A percentile compares a stretch with the other conserved stretches of the same genome.
phyloP scores from a whole-genome alignment of 2,113 vertebrate species.

The Malurus alboscapulatus region DNA sequence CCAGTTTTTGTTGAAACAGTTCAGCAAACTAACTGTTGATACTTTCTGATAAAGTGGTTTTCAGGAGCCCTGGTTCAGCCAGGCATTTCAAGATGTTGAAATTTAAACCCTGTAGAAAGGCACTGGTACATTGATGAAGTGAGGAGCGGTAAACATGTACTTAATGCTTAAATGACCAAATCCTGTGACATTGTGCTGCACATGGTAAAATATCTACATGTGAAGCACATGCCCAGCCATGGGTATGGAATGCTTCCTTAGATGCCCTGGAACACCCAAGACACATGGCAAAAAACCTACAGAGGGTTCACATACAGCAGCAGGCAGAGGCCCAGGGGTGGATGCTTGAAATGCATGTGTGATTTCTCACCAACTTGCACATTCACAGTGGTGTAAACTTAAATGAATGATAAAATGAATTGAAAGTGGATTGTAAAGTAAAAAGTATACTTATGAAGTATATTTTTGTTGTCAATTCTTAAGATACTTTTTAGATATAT shows the following conservation, averaged over 20 bases:
- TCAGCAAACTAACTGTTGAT: neutral
- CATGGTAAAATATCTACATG: neutral
- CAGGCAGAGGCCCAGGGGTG: neutral
- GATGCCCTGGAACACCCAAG: neutral
- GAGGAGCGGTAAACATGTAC: neutral
- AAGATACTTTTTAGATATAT: neutral
- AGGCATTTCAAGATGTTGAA: neutral
- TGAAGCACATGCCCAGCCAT: neutral
- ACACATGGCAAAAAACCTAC: neutral
- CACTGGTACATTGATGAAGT: neutral
- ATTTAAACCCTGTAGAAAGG: neutral
- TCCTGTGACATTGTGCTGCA: neutral
- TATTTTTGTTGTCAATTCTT: neutral
- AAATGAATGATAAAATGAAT: neutral
- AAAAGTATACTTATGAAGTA: neutral
- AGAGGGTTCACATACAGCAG: neutral
- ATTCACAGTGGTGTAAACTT: neutral
- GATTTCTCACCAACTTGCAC: neutral
- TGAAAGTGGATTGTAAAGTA: neutral
- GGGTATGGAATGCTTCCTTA: neutral
- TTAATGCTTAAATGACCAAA: neutral
- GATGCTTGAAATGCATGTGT: neutral
- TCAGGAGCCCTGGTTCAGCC: neutral
- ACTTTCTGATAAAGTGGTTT: neutral
- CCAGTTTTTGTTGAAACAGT: neutral